Base-by-base conservation (phyloP, 2,888 invertebrate genomes). In the Venustoraphidia nigricollis region DNA sequence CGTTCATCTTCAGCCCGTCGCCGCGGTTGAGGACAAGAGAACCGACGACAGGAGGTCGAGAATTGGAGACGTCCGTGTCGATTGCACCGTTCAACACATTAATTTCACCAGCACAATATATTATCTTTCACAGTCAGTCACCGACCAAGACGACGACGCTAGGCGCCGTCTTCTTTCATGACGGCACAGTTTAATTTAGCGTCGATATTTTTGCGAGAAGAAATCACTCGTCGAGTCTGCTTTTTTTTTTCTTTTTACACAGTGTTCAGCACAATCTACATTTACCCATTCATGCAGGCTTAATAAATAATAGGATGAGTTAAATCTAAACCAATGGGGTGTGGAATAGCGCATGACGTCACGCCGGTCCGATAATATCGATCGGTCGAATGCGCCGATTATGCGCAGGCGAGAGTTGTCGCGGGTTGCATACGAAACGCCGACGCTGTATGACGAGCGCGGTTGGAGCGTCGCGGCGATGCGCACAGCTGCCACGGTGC, bases 251-350 rank as follows among this genome's bases (percentile, higher is more conserved):
- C 47, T 53, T 51, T 59, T 54, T 58, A 53, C 54, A 51, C 53
- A 57, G 36, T 45, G 49, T 44, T 51, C 47, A 62, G 62, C 65
- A 62, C 61, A 64, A 60, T 62, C 59, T 60, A 63, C 63, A 60
- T 62, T 64, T 61, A 62, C 62, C 66, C 68, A 68, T 68, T 68
- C 66, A 66, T 67, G 64, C 66, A 66, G 64, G 62, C 65, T 70
- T 68, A 70, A 71, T 72, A 71, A 72, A 69, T 72, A 71, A 71
- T 69, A 63, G 67, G 68, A 72, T 70, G 70, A 69, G 69, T 68
- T 65, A 65, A 60, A 62, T 62, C 60, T 59, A 61, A 62, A 63
- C 72, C 71, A 73, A 73, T 72, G 61, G 66, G 61, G 63, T 60
- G 59, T 59, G 60, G 61, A 60, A 59, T 60, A 59, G 58, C 58